Percentiles rank a stretch among this genome's conserved stretches.
Evolutionary conservation across 2,888 invertebrate genomes (phyloP).

Genomic region (Pelosia muscerda): DNA sequence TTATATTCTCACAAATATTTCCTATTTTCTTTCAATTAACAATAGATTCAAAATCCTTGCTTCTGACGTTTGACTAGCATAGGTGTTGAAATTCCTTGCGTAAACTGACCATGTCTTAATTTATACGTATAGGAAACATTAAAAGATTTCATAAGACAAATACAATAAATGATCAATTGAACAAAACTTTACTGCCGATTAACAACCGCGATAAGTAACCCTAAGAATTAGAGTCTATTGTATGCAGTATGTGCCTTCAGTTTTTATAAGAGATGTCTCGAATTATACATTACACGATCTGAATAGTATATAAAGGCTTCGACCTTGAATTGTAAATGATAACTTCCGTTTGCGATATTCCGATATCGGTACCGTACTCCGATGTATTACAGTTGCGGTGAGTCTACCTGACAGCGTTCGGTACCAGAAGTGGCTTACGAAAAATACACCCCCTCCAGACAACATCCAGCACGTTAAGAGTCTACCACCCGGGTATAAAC

Average conservation of each 20-base stretch:
- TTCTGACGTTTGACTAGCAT: background rate
- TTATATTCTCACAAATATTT: no score
- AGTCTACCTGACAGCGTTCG: no score
- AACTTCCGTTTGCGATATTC: constrained; percentile 42
- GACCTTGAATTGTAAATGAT: constrained; percentile 33
- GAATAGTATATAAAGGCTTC: constrained; percentile 24
- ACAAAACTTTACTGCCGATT: constrained; percentile 17
- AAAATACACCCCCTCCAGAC: no score
- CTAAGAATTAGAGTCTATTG: constrained; percentile 26
- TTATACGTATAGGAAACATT: constrained; percentile 16
- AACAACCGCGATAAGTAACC: constrained; percentile 20
- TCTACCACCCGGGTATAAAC: no score
- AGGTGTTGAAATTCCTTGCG: constrained; percentile 14
- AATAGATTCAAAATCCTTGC: background rate
- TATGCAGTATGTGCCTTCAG: constrained; percentile 29
- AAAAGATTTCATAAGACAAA: constrained; percentile 13
- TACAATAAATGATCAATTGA: constrained; percentile 12
- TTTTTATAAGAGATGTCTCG: constrained; percentile 34
- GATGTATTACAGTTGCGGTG: no score
- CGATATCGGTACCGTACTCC: constrained; percentile 15
- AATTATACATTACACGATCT: constrained; percentile 30
- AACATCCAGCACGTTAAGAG: no score
- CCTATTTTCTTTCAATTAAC: background rate
- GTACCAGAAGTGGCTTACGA: no score
- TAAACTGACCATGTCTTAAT: constrained; percentile 15